Percentiles rank a stretch among this genome's conserved stretches.
These are phyloP conservation scores for Laspeyria flexula DNA, from an alignment of 2,888 invertebrate species.

Conservation along the genomic window DNA sequence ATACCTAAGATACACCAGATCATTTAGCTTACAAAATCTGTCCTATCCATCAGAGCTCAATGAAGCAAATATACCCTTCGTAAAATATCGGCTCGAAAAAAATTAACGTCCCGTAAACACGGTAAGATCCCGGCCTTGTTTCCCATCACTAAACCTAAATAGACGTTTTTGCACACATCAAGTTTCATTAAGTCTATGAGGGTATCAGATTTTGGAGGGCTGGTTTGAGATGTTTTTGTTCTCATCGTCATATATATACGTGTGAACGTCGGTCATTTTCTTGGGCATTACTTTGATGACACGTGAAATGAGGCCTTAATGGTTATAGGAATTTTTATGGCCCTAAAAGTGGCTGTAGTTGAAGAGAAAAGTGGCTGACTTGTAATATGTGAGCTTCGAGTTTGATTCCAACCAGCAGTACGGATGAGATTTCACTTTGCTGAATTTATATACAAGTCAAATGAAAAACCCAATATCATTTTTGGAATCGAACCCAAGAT, in stretches of 20 bases:
- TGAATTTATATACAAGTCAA: too few species aligned
- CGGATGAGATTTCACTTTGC: too few species aligned
- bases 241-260: background rate
- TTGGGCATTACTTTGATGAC: constrained; percentile 6
- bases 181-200: constrained; percentile 36
- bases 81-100: background rate
- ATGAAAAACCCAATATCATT: too few species aligned
- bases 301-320: too few species aligned
- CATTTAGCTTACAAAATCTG: background rate
- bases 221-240: constrained; percentile 25
- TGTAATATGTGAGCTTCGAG: too few species aligned
- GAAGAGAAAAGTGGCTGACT: too few species aligned
- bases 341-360: too few species aligned
- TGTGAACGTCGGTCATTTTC: constrained; percentile 6
- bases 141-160: constrained; percentile 23
- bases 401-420: too few species aligned
- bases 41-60: background rate
- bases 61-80: background rate
- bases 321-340: too few species aligned
- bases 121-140: background rate
- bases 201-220: constrained; percentile 31
- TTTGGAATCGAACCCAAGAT: too few species aligned
- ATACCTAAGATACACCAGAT: background rate
- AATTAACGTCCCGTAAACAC: background rate
- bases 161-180: constrained; percentile 38